phyloP scores from a whole-genome alignment of 1,140 invertebrate genomes.

The Cotesia typhae region DNA sequence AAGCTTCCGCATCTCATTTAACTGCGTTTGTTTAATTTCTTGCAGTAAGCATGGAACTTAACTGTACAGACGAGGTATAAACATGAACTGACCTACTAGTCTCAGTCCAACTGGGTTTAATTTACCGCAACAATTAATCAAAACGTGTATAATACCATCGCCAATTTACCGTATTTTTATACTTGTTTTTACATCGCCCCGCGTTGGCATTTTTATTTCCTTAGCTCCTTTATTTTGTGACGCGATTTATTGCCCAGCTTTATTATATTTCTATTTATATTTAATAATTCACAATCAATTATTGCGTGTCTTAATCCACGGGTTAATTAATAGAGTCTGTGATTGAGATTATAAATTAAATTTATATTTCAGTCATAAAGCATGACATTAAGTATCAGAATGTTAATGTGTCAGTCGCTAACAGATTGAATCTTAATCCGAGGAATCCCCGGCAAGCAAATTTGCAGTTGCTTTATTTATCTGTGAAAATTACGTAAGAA shows the following conservation, averaged over 20 bases:
- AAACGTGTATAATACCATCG: neutral
- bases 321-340: too few relatives aligned
- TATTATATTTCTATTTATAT: too few relatives aligned
- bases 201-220: neutral
- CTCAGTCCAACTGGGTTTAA: neutral
- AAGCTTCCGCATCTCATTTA: too few relatives aligned
- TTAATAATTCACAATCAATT: too few relatives aligned
- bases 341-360: too few relatives aligned
- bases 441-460: neutral
- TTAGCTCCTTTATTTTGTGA: neutral
- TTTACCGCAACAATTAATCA: slow-evolving; percentile 20
- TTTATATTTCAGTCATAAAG: neutral
- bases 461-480: neutral
- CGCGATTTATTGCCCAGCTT: neutral
- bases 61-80: neutral
- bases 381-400: neutral
- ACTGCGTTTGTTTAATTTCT: too few relatives aligned
- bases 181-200: neutral
- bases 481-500: slow-evolving; percentile 20
- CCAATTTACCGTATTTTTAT: slow-evolving; percentile 10
- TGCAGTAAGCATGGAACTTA: too few relatives aligned
- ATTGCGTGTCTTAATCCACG: too few relatives aligned
- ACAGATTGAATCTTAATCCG: neutral
- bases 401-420: neutral
- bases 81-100: slow-evolving; percentile 6